Base-by-base conservation (phyloP, 2,888 invertebrate species). In the Parelbella ahira region DNA sequence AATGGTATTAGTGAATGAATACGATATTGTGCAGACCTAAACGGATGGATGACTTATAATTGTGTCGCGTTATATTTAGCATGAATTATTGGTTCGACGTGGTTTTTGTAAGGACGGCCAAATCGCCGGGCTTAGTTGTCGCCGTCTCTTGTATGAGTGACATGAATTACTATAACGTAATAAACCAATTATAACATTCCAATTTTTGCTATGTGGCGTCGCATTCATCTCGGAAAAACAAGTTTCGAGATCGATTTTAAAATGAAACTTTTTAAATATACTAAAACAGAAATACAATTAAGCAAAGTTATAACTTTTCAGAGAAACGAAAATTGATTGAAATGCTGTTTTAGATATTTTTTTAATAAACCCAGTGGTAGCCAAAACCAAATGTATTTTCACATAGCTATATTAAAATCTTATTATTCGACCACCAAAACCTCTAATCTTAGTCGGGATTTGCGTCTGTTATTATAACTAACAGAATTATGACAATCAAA, bases 41-140 rank as follows among this genome's bases (percentile, higher is more conserved):
- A 86, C 84, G 74, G 73, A 76, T 65, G 81, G 79, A 72, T 84
- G 86, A 79, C 84, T 86, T 87, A 77, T 84, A 86, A 86, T 86
- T 84, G 86, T 86, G 58, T 66, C 65, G 68, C 71, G 77, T 68
- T 81, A 82, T 79, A 82, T 86, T 86, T 79, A 83, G 79, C 81
- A 78, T 87, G 84, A 87, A 76, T 86, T 86, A 87, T 87, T 84
- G 83, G 76, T 80, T 76, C 69, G 75, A 80, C 75, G 77, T 71
- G 65, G 73, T 71, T 72, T 76, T 78, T 80, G 62, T 71, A 49
- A 34, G 43, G 32, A 32, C 29, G 45, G 37, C 46, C 21, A 42
- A 32, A 42, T 33, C 41, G 24, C 34, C 7, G 12, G 20, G 41
- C 27, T 33, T 34, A 28, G 33, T 9, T 2, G 39, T 25, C 4